phyloP scores from a whole-genome alignment of 2,797 vertebrate genomes.

The Ispidina lecontei region DNA sequence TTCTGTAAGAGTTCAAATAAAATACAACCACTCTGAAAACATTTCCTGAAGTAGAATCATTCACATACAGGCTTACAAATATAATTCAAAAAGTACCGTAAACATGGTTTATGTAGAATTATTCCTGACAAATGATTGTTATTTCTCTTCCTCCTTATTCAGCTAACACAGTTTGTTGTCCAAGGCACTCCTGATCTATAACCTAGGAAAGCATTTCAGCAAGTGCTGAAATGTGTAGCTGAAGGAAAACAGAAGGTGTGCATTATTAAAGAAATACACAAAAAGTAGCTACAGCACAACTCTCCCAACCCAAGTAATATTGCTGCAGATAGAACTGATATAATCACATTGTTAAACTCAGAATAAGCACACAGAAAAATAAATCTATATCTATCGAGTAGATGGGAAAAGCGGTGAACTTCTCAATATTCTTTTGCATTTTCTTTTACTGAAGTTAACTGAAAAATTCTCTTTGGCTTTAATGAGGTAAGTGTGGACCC shows the following conservation, averaged over 20 bases:
- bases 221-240: neutral
- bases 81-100: neutral
- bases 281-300: neutral
- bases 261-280: neutral
- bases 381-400: neutral
- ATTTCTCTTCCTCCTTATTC: neutral
- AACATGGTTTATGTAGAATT: neutral
- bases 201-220: neutral
- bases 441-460: neutral
- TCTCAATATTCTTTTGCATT: neutral
- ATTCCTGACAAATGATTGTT: neutral
- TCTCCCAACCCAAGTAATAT: neutral
- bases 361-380: neutral
- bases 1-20: neutral
- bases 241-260: neutral
- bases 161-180: neutral
- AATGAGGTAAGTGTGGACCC: neutral
- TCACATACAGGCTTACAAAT: neutral
- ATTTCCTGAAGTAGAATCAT: neutral
- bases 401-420: neutral
- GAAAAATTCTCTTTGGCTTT: neutral
- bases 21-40: neutral
- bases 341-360: neutral
- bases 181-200: neutral
- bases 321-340: neutral